Conservation (phyloP, 2,797 vertebrate species). For the Syndactyla subalaris region DNA sequence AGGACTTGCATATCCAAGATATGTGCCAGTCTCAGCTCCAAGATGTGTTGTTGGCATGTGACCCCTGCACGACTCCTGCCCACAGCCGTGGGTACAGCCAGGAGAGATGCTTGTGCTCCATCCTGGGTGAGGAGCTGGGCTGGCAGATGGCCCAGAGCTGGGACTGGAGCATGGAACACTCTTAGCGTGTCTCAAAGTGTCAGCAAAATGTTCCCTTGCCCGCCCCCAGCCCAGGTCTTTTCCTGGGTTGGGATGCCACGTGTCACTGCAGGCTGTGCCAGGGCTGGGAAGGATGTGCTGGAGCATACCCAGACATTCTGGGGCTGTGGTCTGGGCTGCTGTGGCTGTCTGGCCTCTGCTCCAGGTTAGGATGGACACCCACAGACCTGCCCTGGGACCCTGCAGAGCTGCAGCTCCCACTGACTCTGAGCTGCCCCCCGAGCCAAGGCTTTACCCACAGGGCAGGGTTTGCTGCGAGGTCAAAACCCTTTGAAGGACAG, state of each 20-base stretch:
- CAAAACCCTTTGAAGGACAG: neutral
- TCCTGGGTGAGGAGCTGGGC: neutral
- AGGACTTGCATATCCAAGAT: neutral
- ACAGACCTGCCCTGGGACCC: neutral
- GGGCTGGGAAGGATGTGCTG: rapidly evolving
- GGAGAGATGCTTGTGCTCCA: neutral
- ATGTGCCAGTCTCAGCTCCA: neutral
- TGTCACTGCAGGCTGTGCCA: neutral
- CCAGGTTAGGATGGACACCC: neutral
- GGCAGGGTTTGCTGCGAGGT: neutral
- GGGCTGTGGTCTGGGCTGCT: neutral
- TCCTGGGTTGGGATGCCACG: neutral
- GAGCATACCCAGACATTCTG: rapidly evolving
- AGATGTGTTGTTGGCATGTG: rapidly evolving
- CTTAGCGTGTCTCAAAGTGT: neutral
- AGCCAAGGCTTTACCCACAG: neutral
- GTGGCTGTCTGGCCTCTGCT: neutral
- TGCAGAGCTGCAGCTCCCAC: neutral
- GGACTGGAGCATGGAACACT: neutral
- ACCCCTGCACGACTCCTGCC: rapidly evolving
- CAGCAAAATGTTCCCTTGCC: neutral
- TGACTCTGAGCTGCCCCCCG: neutral
- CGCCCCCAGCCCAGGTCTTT: neutral
- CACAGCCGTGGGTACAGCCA: rapidly evolving
- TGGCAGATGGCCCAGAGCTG: neutral